Base-by-base conservation (phyloP, 2,888 invertebrate species). In the Drosophila formosana region DNA sequence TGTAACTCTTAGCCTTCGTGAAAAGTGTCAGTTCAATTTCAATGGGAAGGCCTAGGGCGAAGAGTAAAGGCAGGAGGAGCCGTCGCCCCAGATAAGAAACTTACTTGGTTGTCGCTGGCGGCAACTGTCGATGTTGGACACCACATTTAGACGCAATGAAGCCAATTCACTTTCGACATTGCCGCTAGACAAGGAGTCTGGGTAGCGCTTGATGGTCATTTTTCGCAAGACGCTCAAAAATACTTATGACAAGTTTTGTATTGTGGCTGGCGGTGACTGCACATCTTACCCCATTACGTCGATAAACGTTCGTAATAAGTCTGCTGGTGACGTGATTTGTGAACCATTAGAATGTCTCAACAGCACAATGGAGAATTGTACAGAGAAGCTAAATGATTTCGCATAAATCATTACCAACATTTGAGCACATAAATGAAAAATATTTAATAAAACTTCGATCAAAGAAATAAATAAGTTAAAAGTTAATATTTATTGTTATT, bases 81-180 rank as follows among this genome's bases (percentile, higher is more conserved):
- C 11, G 23, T 49, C 45, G 41, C 46, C 58, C 46, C 58, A 66
- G 81, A 83, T 80, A 88, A 70, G 65, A 58, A 72, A 72, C 52
- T 62, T 64, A 13, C 34, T 53, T 58, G 45, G 37, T 56, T 56
- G 45, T 41, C 52, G 57, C 46, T 46, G 37, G 32, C n/a, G 52
- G 49, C 72, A 47, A 32, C 50, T 45, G 61, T 57, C 67, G 60
- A 34, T 83, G 72, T 66, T 72, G 70, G 77, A 88, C 78, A 73
- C 79, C 90, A 78, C 82, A 87, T 89, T 87, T 82, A 76, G 80
- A 62, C 80, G 75, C 82, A 89, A 87, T 84, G 88, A 87, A 84
- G 88, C 89, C 77, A 87, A 89, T 87, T 85, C 66, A 66, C 68
- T 70, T 68, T 61, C 75, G 75, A 66, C 61, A 58, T 61, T 49